Base-by-base conservation (phyloP, 2,888 invertebrate genomes). In the Crematogaster levior region DNA sequence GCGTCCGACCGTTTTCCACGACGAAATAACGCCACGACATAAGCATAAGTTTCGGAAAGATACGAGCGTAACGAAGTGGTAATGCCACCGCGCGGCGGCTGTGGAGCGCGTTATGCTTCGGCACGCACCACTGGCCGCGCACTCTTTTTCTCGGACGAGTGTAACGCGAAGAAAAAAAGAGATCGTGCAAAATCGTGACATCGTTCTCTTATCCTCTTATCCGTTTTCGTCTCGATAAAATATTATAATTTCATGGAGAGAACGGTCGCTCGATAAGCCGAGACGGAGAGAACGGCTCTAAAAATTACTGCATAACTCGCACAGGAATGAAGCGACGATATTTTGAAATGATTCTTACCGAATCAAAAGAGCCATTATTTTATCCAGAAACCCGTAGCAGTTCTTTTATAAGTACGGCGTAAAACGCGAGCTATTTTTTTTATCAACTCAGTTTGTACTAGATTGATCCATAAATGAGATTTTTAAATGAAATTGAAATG, bases 21-120 rank as follows among this genome's bases (percentile, higher is more conserved):
- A 83, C 68, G 83, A 74, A 82, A 68, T 70, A 40, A 66, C 66
- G 83, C 79, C 75, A 40, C 43, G 74, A 56, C 72, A 24, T 30
- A 81, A 79, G 83, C 85, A 89, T 86, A 85, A 84, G 87, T 91
- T 91, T 91, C 88, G 90, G 90, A 88, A 91, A 91, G 88, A 89
- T 90, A 88, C 84, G 88, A 91, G 91, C 92, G 91, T 92, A 91
- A 90, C 93, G 91, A 92, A 93, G 90, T 90, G 89, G 90, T 91
- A 92, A 92, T 91, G 89, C 89, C 85, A 85, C 48, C 87, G 87
- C 86, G 40, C 10, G 30, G 89, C 87, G 86, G 85, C 83, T 90
- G 53, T 43, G 40, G 68, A 56, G 43, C 79, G 87, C 91, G 91
- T 92, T 93, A 93, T 93, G 93, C 89, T 90, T 92, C 90, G 92